Conservation (phyloP, 2,797 vertebrate species). For the Leptodactylus fallax region DNA sequence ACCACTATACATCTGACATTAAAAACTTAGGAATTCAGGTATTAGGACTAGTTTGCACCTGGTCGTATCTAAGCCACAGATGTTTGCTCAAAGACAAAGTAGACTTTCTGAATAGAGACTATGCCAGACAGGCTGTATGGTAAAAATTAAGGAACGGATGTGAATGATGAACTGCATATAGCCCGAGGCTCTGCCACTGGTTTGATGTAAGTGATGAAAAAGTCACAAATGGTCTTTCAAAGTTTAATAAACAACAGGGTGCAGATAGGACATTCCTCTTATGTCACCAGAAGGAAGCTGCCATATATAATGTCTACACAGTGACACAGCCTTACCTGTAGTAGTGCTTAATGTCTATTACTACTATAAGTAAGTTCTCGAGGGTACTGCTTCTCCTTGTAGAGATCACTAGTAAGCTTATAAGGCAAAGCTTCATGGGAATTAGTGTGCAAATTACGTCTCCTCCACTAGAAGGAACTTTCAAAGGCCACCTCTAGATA, state of each 20-base stretch:
- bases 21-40: not conserved
- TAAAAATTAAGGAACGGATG: slow-evolving; percentile 7
- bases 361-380: not conserved
- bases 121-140: slow-evolving; percentile 10
- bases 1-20: not conserved
- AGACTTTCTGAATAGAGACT: not conserved
- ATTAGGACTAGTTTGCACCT: not conserved
- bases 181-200: slow-evolving; percentile 2
- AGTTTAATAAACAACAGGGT: not conserved
- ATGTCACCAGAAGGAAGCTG: not conserved
- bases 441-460: too few relatives aligned
- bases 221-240: not conserved
- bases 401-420: too few relatives aligned
- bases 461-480: too few relatives aligned
- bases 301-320: not conserved
- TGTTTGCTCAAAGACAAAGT: not conserved
- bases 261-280: not conserved
- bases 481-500: too few relatives aligned
- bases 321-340: not conserved
- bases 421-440: too few relatives aligned
- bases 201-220: slow-evolving; percentile 20
- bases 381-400: too few relatives aligned
- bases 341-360: not conserved
- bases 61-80: not conserved
- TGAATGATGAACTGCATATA: not conserved